phyloP scores from a whole-genome alignment of 2,113 vertebrate species.

The Galbula dea region DNA sequence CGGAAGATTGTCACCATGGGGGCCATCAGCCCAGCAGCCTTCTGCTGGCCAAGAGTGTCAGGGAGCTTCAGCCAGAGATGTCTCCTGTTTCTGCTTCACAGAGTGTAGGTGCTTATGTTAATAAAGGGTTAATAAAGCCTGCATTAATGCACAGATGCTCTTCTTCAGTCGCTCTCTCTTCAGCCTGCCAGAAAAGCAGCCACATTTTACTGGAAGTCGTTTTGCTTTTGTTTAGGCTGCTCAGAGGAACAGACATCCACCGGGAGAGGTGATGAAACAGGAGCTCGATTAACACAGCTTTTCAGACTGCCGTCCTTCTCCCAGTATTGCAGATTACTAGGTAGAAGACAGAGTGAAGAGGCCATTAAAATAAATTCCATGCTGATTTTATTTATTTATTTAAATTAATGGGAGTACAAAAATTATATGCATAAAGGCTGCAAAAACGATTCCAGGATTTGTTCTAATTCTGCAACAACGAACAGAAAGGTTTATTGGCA shows the following conservation, averaged over 20 bases:
- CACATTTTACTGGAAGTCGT: neutral
- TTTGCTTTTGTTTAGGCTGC: neutral
- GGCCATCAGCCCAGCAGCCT: neutral
- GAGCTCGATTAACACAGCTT: neutral
- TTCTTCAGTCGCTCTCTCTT: neutral
- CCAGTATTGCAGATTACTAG: accelerated
- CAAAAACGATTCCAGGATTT: neutral
- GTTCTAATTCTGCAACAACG: neutral
- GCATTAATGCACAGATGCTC: neutral
- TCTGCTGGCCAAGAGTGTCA: accelerated
- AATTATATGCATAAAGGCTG: neutral
- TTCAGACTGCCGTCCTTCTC: accelerated
- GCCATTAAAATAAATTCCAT: neutral
- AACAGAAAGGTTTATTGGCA: neutral
- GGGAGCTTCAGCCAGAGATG: neutral
- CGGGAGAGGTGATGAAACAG: neutral
- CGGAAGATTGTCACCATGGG: accelerated
- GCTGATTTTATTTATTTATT: neutral
- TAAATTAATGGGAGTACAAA: neutral
- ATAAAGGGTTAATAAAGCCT: neutral
- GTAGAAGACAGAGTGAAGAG: neutral
- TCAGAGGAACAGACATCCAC: neutral
- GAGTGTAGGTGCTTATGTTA: neutral
- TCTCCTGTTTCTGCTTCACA: neutral
- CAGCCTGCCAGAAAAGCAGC: neutral